Evolutionary conservation across 2,888 invertebrate species (phyloP).

Genomic region (Drosophila parthenogenetica): DNA sequence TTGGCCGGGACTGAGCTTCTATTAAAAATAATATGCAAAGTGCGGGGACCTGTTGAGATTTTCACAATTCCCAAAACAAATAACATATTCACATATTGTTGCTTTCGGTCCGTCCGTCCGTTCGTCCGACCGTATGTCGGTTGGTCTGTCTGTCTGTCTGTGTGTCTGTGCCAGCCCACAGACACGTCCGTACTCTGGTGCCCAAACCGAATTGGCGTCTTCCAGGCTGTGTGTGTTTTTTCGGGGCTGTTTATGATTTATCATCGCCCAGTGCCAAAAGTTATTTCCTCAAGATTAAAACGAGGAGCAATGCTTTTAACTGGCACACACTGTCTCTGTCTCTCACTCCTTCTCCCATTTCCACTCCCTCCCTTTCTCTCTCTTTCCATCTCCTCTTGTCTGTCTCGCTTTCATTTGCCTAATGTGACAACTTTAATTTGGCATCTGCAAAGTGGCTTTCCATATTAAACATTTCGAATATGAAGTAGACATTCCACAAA

Average conservation of each 20-base stretch:
- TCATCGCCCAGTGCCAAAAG: slow-evolving; percentile 77
- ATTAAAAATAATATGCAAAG: slow-evolving; percentile 82
- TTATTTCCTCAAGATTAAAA: slow-evolving; percentile 82
- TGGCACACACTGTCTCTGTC: slow-evolving; percentile 31
- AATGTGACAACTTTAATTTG: slow-evolving; percentile 81
- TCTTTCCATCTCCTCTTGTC: not conserved
- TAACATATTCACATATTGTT: slow-evolving; percentile 84
- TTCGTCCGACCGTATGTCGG: slow-evolving; percentile 1
- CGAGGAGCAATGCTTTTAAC: slow-evolving; percentile 66
- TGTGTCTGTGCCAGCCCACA: not conserved
- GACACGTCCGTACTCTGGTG: slow-evolving; percentile 28
- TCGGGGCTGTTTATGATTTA: slow-evolving; percentile 81
- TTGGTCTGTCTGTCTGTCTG: slow-evolving; percentile 12
- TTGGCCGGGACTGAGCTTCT: slow-evolving; percentile 47
- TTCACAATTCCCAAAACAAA: slow-evolving; percentile 84
- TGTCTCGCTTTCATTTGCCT: slow-evolving; percentile 65
- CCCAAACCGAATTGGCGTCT: slow-evolving; percentile 16
- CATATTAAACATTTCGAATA: slow-evolving; percentile 58
- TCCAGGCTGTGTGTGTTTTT: slow-evolving; percentile 15
- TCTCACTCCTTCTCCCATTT: not conserved
- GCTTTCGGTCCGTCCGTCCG: slow-evolving; percentile 35
- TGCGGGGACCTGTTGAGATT: slow-evolving; percentile 85
- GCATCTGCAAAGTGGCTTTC: slow-evolving; percentile 66
- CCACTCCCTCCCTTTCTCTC: not conserved
- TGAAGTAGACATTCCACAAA: slow-evolving; percentile 23